phyloP scores from a whole-genome alignment of 2,888 invertebrate species.

The Carterocephalus palaemon region DNA sequence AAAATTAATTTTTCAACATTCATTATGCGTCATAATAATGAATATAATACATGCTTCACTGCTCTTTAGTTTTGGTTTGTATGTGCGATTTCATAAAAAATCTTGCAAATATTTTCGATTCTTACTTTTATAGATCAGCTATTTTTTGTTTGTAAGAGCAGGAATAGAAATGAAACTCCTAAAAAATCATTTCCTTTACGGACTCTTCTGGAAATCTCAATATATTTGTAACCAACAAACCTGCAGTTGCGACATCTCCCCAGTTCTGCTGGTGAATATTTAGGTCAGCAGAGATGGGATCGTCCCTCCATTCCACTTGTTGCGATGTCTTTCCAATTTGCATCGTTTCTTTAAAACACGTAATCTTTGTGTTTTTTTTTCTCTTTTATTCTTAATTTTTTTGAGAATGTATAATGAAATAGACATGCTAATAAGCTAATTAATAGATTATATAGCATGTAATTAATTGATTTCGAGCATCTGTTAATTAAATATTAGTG shows the following conservation, averaged over 20 bases:
- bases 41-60: too few relatives aligned
- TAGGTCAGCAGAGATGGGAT: slow-evolving; percentile 21
- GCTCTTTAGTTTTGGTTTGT: too few relatives aligned
- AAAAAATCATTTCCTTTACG: slow-evolving; percentile 20
- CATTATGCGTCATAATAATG: too few relatives aligned
- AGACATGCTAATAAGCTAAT: too few relatives aligned
- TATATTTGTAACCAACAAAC: slow-evolving; percentile 22
- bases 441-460: too few relatives aligned
- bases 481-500: too few relatives aligned
- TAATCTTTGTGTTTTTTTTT: slow-evolving; percentile 2
- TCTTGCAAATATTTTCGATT: not conserved
- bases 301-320: slow-evolving; percentile 21
- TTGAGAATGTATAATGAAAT: too few relatives aligned
- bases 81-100: too few relatives aligned
- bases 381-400: not conserved
- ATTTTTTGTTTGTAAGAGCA: not conserved
- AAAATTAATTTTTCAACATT: too few relatives aligned
- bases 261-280: slow-evolving; percentile 18
- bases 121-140: not conserved
- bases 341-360: slow-evolving; percentile 11
- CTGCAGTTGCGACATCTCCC: slow-evolving; percentile 12
- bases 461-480: too few relatives aligned
- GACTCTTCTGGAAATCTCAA: slow-evolving; percentile 21
- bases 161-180: slow-evolving; percentile 18
- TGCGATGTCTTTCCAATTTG: slow-evolving; percentile 24